Percentiles rank a stretch among this genome's conserved stretches.
Conservation (phyloP, 2,888 invertebrate species). For the Orchestes rusci region DNA sequence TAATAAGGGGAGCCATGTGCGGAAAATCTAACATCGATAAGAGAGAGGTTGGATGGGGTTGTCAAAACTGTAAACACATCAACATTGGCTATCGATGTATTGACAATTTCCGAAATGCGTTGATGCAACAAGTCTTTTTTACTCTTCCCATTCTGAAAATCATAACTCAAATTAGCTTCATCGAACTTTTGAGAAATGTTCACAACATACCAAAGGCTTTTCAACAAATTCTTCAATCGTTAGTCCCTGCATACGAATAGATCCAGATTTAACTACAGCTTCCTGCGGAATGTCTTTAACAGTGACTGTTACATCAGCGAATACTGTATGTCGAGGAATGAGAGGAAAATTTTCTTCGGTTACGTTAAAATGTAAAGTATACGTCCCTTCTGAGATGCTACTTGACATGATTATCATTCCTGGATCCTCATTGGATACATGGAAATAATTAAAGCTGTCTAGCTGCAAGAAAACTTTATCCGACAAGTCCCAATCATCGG, state of each 20-base stretch:
- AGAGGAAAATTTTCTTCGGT: slow-evolving; percentile 57
- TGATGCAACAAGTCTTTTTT: slow-evolving; percentile 60
- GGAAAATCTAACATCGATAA: slow-evolving; percentile 82
- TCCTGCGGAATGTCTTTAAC: slow-evolving; percentile 85
- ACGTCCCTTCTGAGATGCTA: slow-evolving; percentile 68
- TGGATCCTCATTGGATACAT: slow-evolving; percentile 58
- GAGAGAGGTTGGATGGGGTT: slow-evolving; percentile 55
- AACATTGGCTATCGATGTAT: slow-evolving; percentile 73
- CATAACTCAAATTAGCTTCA: background rate
- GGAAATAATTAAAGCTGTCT: slow-evolving; percentile 60
- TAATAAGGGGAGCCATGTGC: slow-evolving; percentile 94
- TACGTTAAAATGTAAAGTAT: slow-evolving; percentile 66
- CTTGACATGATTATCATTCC: slow-evolving; percentile 86
- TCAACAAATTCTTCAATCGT: slow-evolving; percentile 82
- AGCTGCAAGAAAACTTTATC: slow-evolving; percentile 79
- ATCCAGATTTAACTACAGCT: slow-evolving; percentile 88
- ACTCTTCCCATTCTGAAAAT: slow-evolving; percentile 51
- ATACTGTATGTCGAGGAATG: slow-evolving; percentile 61
- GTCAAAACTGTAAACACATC: slow-evolving; percentile 89
- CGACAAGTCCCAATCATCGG: slow-evolving; percentile 93
- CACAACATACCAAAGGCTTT: slow-evolving; percentile 37
- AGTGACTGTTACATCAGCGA: slow-evolving; percentile 79
- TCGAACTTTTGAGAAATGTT: background rate
- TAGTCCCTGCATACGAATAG: slow-evolving; percentile 73
- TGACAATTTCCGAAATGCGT: slow-evolving; percentile 62